phyloP scores from a whole-genome alignment of 2,888 invertebrate species.

The Drosophila sordidula region DNA sequence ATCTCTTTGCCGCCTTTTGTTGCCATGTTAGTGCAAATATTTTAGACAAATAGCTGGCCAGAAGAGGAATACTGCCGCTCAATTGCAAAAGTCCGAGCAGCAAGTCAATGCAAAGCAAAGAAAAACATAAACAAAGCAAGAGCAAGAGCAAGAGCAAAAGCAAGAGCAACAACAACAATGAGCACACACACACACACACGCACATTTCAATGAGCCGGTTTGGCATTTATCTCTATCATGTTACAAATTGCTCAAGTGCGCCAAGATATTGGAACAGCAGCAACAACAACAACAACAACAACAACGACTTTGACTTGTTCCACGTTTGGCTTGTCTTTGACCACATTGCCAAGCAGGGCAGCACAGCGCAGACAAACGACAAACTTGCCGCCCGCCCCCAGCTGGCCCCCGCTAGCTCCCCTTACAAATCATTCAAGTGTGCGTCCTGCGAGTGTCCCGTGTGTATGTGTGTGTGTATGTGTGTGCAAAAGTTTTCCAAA shows the following conservation, averaged over 20 bases:
- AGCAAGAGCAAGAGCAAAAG: not conserved
- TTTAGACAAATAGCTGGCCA: constrained; percentile 63
- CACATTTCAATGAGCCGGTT: constrained; percentile 46
- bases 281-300: constrained; percentile 13
- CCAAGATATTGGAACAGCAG: constrained; percentile 67
- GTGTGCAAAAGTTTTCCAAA: constrained; percentile 70
- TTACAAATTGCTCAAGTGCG: constrained; percentile 77
- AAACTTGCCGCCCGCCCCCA: no score
- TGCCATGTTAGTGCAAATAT: constrained; percentile 72
- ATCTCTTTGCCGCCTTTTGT: constrained; percentile 50
- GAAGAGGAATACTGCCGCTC: constrained; percentile 22
- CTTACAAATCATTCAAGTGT: constrained; percentile 66
- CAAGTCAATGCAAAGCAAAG: constrained; percentile 77
- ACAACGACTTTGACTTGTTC: constrained; percentile 65
- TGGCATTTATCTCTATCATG: constrained; percentile 72
- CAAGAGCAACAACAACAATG: constrained; percentile 16
- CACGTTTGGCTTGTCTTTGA: constrained; percentile 65
- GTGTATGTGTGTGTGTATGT: constrained; percentile 8
- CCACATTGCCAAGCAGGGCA: constrained; percentile 58
- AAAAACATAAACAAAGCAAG: constrained; percentile 72
- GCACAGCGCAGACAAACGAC: constrained; percentile 20
- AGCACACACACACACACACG: constrained; percentile 15
- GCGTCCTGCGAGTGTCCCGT: constrained; percentile 44
- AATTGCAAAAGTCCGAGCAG: constrained; percentile 45
- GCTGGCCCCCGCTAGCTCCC: not conserved